phyloP scores from a whole-genome alignment of 2,113 vertebrate species.

The Dasyornis broadbenti region DNA sequence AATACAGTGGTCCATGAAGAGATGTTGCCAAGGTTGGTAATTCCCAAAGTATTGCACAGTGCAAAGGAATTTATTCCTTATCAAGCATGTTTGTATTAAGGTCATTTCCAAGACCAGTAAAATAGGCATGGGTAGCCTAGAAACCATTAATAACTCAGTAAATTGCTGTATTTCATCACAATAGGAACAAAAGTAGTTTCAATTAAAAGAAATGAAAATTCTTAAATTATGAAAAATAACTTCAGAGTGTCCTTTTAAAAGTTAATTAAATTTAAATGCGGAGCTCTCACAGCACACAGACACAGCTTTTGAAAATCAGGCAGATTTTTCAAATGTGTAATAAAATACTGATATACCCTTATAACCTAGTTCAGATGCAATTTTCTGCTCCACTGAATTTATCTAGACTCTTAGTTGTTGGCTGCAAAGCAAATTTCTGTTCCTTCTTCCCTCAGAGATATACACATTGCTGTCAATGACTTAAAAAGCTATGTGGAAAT shows the following conservation, averaged over 20 bases:
- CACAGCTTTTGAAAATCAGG: conserved; percentile 17
- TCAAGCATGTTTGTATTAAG: neutral
- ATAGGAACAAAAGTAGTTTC: neutral
- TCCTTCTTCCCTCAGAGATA: conserved; percentile 27
- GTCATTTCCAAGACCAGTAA: neutral
- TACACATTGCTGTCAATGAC: neutral
- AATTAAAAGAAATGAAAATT: neutral
- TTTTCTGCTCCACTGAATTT: conserved; percentile 69
- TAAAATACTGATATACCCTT: conserved; percentile 34
- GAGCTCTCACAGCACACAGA: neutral
- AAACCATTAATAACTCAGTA: neutral
- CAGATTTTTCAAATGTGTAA: conserved; percentile 32
- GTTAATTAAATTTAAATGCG: conserved; percentile 31
- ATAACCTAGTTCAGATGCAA: conserved; percentile 47
- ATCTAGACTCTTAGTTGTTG: conserved; percentile 41
- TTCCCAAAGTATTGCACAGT: neutral
- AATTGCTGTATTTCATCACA: neutral
- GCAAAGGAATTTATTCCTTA: neutral
- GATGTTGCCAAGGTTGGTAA: neutral
- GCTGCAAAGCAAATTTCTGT: conserved; percentile 46
- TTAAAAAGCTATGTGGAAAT: conserved; percentile 14
- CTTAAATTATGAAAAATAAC: conserved; percentile 13
- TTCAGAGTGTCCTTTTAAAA: conserved; percentile 13
- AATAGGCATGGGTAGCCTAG: neutral
- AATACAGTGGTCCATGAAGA: neutral